phyloP scores from a whole-genome alignment of 2,888 invertebrate species.

The Seladonia tumulorum region DNA sequence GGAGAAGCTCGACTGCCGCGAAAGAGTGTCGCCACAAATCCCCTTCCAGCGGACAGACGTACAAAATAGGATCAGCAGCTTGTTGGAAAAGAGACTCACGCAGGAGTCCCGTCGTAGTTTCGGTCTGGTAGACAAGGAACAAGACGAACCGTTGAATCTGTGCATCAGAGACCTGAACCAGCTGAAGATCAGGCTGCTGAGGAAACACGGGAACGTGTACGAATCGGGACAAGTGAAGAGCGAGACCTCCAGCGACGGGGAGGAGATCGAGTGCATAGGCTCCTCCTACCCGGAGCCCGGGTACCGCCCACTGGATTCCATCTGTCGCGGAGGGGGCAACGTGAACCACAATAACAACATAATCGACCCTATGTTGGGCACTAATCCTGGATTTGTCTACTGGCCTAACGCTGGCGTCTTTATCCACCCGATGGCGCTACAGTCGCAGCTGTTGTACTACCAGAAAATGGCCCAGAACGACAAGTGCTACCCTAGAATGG shows the following conservation, averaged over 20 bases:
- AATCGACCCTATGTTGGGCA: conserved; percentile 83
- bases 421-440: conserved; percentile 90
- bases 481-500: conserved; percentile 75
- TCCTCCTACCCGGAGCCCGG: conserved; percentile 68
- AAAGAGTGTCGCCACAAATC: conserved; percentile 72
- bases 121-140: conserved; percentile 84
- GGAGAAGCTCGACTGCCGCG: conserved; percentile 71
- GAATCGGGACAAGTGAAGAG: conserved; percentile 87
- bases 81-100: conserved; percentile 89
- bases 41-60: conserved; percentile 87
- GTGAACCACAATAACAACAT: conserved; percentile 83
- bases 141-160: conserved; percentile 92
- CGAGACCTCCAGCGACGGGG: conserved; percentile 85
- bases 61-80: conserved; percentile 89
- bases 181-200: conserved; percentile 88
- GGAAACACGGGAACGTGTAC: conserved; percentile 88
- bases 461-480: conserved; percentile 88
- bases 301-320: conserved; percentile 47
- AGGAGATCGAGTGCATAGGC: conserved; percentile 85
- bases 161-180: conserved; percentile 92
- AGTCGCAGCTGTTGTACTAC: conserved; percentile 90
- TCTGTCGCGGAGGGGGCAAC: conserved; percentile 69
- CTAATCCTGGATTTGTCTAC: conserved; percentile 86
- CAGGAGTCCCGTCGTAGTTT: conserved; percentile 87
- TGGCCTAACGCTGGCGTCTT: conserved; percentile 90